Conservation (phyloP, 2,888 invertebrate species). For the Microdon myrmicae region DNA sequence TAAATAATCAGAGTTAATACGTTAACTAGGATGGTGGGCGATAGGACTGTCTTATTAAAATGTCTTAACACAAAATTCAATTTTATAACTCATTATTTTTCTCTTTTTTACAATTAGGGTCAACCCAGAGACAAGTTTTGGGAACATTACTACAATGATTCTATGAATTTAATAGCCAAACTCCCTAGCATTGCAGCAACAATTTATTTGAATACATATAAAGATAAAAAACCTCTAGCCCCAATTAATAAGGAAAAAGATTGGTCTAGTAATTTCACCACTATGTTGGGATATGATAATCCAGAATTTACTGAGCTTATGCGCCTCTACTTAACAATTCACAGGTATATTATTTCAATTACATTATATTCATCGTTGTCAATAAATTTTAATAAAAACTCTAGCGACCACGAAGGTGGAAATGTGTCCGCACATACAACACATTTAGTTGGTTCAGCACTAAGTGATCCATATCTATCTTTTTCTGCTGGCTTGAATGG, state of each 20-base stretch:
- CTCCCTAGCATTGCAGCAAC: conserved; percentile 86
- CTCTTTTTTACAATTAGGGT: conserved; percentile 63
- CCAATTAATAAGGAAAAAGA: conserved; percentile 81
- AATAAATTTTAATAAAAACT: conserved; percentile 6
- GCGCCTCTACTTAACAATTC: conserved; percentile 86
- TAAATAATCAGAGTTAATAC: too few species aligned
- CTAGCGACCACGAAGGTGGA: conserved; percentile 85
- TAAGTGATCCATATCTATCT: conserved; percentile 87
- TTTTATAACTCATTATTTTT: conserved; percentile 2
- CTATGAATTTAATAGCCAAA: conserved; percentile 89
- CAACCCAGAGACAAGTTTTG: conserved; percentile 82
- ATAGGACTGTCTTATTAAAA: too few species aligned
- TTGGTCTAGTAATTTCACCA: conserved; percentile 86
- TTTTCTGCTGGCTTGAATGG: conserved; percentile 89
- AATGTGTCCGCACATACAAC: conserved; percentile 91
- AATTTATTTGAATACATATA: conserved; percentile 84
- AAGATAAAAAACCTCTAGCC: conserved; percentile 75
- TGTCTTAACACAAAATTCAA: too few species aligned
- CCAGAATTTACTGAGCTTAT: conserved; percentile 81
- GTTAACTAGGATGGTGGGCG: too few species aligned
- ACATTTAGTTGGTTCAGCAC: conserved; percentile 86
- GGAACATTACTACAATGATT: conserved; percentile 83
- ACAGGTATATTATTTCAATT: conserved; percentile 66
- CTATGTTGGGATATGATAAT: conserved; percentile 83
- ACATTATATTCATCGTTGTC: neutral